phyloP scores from a whole-genome alignment of 2,797 vertebrate species.

The Muscicapa comitata region DNA sequence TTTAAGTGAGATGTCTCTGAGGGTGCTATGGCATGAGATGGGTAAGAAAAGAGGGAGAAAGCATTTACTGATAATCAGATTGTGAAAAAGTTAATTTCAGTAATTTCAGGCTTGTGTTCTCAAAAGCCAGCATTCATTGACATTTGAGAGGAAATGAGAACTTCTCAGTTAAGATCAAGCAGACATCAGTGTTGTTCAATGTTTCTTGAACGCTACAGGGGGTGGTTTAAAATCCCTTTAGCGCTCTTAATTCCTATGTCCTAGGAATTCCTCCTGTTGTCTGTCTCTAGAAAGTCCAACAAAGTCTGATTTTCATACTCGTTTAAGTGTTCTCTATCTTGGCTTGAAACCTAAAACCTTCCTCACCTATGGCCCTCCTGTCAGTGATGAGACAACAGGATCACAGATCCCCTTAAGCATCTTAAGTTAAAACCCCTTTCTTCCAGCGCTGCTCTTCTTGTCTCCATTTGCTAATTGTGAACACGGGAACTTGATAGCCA shows the following conservation, averaged over 20 bases:
- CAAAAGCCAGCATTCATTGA: not conserved
- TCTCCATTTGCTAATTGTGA: constrained; percentile 64
- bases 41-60: not conserved
- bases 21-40: not conserved
- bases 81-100: not conserved
- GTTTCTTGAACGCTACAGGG: not conserved
- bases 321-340: not conserved
- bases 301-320: not conserved
- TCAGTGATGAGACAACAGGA: not conserved
- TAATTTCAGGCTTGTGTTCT: not conserved
- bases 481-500: constrained; percentile 32
- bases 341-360: not conserved
- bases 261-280: not conserved
- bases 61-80: not conserved
- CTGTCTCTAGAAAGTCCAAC: not conserved
- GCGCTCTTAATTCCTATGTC: not conserved
- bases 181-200: not conserved
- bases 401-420: constrained; percentile 14
- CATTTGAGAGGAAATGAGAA: not conserved
- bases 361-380: not conserved
- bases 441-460: not conserved
- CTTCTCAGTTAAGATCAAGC: not conserved
- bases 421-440: constrained; percentile 19
- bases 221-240: not conserved
- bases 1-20: not conserved